Conservation (phyloP, 2,888 invertebrate species). For the Athripsodes cinereus region DNA sequence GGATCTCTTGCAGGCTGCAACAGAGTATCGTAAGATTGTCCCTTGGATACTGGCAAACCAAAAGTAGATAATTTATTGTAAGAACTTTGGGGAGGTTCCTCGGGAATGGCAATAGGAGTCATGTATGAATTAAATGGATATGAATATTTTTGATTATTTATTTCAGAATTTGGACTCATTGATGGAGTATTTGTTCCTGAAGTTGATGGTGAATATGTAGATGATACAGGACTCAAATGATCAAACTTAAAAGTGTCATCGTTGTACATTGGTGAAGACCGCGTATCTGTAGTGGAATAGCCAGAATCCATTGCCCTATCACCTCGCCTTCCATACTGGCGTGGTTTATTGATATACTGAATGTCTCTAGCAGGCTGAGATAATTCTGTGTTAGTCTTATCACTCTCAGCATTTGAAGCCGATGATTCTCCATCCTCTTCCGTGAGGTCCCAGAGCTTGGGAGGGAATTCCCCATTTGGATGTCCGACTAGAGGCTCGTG, state of each 20-base stretch:
- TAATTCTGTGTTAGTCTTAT: conserved; percentile 53
- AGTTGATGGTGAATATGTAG: conserved; percentile 45
- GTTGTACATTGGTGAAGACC: conserved; percentile 18
- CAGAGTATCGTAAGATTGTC: conserved; percentile 45
- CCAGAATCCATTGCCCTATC: conserved; percentile 45
- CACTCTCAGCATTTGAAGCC: conserved; percentile 52
- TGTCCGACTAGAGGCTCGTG: conserved; percentile 66
- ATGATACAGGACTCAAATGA: conserved; percentile 45
- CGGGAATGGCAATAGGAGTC: conserved; percentile 30
- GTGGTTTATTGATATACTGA: conserved; percentile 53
- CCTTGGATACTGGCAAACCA: conserved; percentile 41
- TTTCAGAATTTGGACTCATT: conserved; percentile 43
- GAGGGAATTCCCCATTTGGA: conserved; percentile 68
- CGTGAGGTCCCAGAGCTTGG: conserved; percentile 72
- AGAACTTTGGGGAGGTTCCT: conserved; percentile 34
- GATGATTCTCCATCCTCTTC: conserved; percentile 55
- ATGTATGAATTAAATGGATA: conserved; percentile 38
- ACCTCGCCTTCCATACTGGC: conserved; percentile 53
- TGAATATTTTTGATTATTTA: conserved; percentile 40
- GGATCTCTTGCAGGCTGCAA: conserved; percentile 39
- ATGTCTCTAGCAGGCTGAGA: conserved; percentile 57
- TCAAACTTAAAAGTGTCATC: conserved; percentile 3
- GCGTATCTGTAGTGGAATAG: conserved; percentile 43
- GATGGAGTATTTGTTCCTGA: conserved; percentile 50
- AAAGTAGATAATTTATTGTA: conserved; percentile 43